phyloP scores from a whole-genome alignment of 2,113 vertebrate species.

The Anser brachyrhynchus region DNA sequence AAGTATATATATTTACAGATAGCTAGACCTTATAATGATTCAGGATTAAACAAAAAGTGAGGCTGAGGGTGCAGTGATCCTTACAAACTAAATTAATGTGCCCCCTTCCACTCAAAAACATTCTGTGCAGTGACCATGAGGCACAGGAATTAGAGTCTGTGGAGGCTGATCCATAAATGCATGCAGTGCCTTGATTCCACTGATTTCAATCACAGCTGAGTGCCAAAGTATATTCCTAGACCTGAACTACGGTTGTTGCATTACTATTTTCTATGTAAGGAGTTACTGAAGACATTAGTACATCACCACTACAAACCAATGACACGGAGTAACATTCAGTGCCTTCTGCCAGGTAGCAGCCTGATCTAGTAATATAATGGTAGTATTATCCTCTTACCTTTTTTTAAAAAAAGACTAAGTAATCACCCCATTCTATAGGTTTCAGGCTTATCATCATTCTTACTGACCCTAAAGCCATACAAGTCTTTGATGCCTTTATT shows the following conservation, averaged over 20 bases:
- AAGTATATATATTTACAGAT: background rate
- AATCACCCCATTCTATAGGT: background rate
- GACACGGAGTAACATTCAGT: rapidly evolving
- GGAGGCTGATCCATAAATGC: background rate
- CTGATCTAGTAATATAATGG: background rate
- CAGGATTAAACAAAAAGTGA: background rate
- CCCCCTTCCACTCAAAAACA: background rate
- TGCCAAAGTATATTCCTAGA: background rate
- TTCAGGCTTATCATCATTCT: background rate
- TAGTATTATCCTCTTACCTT: background rate
- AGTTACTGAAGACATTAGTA: background rate
- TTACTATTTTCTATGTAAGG: background rate
- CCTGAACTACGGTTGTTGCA: background rate
- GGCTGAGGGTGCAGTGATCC: background rate
- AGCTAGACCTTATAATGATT: background rate
- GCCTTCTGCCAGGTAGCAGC: background rate
- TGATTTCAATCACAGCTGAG: background rate
- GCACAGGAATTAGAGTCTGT: background rate
- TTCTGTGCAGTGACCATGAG: background rate
- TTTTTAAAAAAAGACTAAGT: background rate
- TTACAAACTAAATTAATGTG: background rate
- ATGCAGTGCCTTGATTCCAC: background rate
- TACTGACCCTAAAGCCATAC: background rate
- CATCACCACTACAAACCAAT: background rate
- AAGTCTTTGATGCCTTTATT: background rate